Percentiles rank a stretch among this genome's conserved stretches.
Evolutionary conservation across 2,113 vertebrate species (phyloP).

Genomic region (Garra rufa): DNA sequence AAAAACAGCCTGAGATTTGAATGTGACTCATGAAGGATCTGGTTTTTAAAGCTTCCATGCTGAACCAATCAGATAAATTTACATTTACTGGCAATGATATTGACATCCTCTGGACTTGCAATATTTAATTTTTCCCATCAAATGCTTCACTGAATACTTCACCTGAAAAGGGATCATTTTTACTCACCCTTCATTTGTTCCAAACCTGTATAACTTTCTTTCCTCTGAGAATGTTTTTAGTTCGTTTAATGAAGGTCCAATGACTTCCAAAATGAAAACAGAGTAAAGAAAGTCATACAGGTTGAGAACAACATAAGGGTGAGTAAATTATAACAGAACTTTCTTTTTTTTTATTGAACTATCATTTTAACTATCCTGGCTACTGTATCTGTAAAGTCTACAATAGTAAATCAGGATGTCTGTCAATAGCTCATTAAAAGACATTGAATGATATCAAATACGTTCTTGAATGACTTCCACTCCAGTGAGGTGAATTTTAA

Average conservation of each 20-base stretch:
- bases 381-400: background rate
- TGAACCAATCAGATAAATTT: background rate
- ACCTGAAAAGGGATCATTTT: too few relatives aligned
- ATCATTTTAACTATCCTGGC: background rate
- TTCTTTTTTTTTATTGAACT: background rate
- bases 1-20: background rate
- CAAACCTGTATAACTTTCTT: too few relatives aligned
- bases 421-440: background rate
- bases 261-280: too few relatives aligned
- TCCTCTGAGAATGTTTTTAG: too few relatives aligned
- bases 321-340: background rate
- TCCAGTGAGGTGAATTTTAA: slow-evolving; percentile 63
- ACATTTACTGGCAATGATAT: background rate
- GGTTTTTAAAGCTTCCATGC: background rate
- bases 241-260: too few relatives aligned
- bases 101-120: background rate
- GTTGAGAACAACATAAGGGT: background rate
- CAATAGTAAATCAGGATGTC: background rate
- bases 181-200: too few relatives aligned
- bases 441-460: background rate
- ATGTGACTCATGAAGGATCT: background rate
- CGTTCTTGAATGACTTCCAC: background rate
- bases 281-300: background rate
- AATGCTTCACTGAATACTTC: too few relatives aligned
- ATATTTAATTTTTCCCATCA: too few relatives aligned